phyloP scores from a whole-genome alignment of 2,797 vertebrate genomes.

The Etheostoma nigrum region DNA sequence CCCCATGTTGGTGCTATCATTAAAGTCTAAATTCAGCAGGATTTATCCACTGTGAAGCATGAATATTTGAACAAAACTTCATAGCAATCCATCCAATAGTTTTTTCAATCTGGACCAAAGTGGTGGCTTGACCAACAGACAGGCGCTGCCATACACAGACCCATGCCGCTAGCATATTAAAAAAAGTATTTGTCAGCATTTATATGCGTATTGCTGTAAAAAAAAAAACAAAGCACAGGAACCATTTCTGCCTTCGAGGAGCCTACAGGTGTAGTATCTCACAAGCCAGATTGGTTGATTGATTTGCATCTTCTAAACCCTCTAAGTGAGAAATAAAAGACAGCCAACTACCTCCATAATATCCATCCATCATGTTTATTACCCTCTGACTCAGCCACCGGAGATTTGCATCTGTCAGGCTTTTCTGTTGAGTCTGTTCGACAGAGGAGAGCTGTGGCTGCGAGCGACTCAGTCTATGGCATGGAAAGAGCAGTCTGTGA shows the following conservation, averaged over 20 bases:
- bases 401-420: constrained; percentile 30
- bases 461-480: constrained; percentile 19
- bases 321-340: constrained; percentile 22
- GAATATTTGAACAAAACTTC: not conserved
- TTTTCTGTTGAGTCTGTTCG: constrained; percentile 46
- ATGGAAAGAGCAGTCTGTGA: constrained; percentile 22
- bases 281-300: constrained; percentile 17
- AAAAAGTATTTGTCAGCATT: constrained; percentile 1
- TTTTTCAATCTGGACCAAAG: not conserved
- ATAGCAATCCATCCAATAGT: not conserved
- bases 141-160: too few species aligned
- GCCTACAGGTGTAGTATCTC: constrained; percentile 18
- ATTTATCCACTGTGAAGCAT: not conserved
- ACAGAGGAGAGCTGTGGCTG: constrained; percentile 41
- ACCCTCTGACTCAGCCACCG: constrained; percentile 33
- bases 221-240: not conserved
- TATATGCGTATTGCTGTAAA: not conserved
- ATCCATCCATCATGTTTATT: constrained; percentile 52
- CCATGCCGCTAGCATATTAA: not conserved
- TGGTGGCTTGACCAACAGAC: not conserved
- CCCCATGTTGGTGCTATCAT: too few species aligned
- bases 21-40: not conserved
- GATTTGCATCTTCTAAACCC: constrained; percentile 32
- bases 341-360: constrained; percentile 18
- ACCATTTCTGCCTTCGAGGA: not conserved